Percentiles rank a stretch among this genome's conserved stretches.
Conservation (phyloP, 2,888 invertebrate species). For the Siphonodentalium dalli region DNA sequence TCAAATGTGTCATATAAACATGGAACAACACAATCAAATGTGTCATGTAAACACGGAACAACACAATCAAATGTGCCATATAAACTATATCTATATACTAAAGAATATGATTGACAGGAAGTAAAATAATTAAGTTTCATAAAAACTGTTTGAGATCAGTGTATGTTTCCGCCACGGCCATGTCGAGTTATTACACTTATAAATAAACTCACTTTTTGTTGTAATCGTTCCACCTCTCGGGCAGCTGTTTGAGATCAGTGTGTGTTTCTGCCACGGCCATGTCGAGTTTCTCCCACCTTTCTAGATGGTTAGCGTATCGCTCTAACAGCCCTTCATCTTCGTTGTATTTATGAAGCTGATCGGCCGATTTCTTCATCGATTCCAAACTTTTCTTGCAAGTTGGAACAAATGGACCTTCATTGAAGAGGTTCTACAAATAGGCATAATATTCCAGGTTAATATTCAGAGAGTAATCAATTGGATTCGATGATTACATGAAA, state of each 20-base stretch:
- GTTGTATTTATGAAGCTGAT: conserved; percentile 75
- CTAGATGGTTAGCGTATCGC: conserved; percentile 74
- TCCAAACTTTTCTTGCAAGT: conserved; percentile 74
- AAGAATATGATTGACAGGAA: not conserved
- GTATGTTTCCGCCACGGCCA: conserved; percentile 76
- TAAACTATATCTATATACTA: not conserved
- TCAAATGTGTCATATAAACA: no score
- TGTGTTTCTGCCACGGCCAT: conserved; percentile 77
- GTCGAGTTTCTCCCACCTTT: conserved; percentile 78
- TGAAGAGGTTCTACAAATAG: conserved; percentile 64
- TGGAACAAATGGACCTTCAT: conserved; percentile 50
- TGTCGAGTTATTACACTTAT: conserved; percentile 71
- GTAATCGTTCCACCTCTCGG: conserved; percentile 89
- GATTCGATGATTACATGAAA: no score
- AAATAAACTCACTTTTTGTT: conserved; percentile 71
- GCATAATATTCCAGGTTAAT: conserved; percentile 43
- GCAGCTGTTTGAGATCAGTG: conserved; percentile 81
- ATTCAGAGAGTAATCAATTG: not conserved
- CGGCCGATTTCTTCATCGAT: conserved; percentile 78
- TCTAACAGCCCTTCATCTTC: conserved; percentile 74
- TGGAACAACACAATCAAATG: no score
- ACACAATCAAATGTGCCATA: no score
- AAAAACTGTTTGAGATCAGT: conserved; percentile 82
- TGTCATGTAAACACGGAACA: not conserved
- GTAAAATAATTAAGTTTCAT: no score